phyloP scores from a whole-genome alignment of 2,113 vertebrate species.

The Heteronetta atricapilla region DNA sequence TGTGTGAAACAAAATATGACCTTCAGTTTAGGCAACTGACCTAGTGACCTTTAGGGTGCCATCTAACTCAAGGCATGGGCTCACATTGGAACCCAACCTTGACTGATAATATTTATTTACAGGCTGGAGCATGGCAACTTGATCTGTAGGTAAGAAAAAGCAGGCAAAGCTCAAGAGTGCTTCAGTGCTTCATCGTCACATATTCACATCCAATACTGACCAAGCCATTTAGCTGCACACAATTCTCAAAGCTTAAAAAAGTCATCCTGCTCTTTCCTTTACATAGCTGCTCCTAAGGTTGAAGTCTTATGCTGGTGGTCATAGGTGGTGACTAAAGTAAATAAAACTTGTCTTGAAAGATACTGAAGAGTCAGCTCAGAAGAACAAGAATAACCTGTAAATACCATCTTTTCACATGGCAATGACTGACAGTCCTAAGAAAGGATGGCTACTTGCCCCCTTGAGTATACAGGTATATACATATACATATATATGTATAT shows the following conservation, averaged over 20 bases:
- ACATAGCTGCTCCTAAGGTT: neutral
- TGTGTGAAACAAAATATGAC: neutral
- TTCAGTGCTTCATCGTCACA: neutral
- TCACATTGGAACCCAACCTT: accelerated
- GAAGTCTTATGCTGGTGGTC: neutral
- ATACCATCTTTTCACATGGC: neutral
- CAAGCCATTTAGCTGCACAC: neutral
- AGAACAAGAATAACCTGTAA: neutral
- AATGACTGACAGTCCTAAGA: neutral
- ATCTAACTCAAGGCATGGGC: neutral
- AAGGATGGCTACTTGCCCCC: neutral
- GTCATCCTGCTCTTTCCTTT: neutral
- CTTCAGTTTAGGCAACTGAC: neutral
- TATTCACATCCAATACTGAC: neutral
- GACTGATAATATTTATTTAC: neutral
- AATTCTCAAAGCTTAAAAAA: neutral
- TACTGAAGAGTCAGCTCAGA: neutral
- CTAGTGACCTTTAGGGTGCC: neutral
- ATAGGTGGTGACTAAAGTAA: neutral
- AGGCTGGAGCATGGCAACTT: neutral
- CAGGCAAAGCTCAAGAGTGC: neutral
- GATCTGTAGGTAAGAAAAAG: neutral
- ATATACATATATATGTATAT: neutral
- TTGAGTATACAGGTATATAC: neutral
- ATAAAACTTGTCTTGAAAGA: neutral